Base-by-base conservation (phyloP, 1,140 invertebrate species). In the Lysiphlebus fabarum region DNA sequence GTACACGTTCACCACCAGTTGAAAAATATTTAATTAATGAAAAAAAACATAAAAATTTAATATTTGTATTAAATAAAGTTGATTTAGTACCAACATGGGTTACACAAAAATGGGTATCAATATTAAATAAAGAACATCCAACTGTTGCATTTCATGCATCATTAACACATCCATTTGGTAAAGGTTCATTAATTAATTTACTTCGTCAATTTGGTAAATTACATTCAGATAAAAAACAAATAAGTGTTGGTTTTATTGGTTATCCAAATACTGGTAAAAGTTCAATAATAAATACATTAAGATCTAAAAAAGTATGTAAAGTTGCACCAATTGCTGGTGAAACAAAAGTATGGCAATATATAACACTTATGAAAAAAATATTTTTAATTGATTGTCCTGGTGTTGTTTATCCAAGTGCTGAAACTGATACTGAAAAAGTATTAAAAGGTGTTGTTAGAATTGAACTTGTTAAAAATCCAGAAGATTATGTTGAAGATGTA, bases 271-370 rank as follows among this genome's bases (percentile, higher is more conserved):
- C 95, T 9, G 98, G 98, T 0, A 99, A 99, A 81, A 98, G 95
- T 62, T 99, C 96, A 7, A 88, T 99, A 17, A 99, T 99, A 56
- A 99, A 99, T 76, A 95, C 97, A 0, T 74, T 99, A 36, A 84
- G 92, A 61, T 89, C 91, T 1, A 96, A 97, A 71, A 96, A 96
- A 78, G 94, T 97, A 3, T 98, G 97, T 75, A 99, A 98, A 78
- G 95, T 98, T 4, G 97, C 98, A 9, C 98, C 98, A 7, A 94
- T 99, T 70, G 96, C 98, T 63, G 98, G 98, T 7, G 97, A 99
- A 82, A 99, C 98, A 0, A 99, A 99, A 85, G 93, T 96, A 1
- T 99, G 98, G 98, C 98, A 99, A 73, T 99, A 99, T 73, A 96
- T 99, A 50, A 98, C 96, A 1, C 77, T 99, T 33, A 99, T 99